Base-by-base conservation (phyloP, 2,888 invertebrate species). In the Schizaphis graminum region DNA sequence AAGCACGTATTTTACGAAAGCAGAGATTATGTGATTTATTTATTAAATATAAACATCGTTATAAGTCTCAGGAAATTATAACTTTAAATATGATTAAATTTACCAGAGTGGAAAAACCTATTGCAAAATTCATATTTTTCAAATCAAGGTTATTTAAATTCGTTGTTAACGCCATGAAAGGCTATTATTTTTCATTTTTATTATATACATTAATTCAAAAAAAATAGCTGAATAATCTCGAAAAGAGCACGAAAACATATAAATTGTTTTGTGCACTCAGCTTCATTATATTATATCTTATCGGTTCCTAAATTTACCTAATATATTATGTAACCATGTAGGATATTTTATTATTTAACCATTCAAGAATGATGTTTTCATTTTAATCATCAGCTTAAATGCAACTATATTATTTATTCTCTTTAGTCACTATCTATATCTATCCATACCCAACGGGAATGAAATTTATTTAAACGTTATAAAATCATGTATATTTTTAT, bases 71-170 rank as follows among this genome's bases (percentile, higher is more conserved):
- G 88, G 77, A 93, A 93, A 93, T 93, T 89, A 93, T 89, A 93
- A 93, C 92, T 93, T 89, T 61, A 89, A 93, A 94, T 67, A n/a
- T 91, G 94, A 94, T 91, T 91, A 91, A 94, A 91, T 91, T 86
- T n/a, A 67, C 26, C 53, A 67, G 61, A 53, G 86, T 87, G 86
- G 89, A 93, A 93, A 85, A 56, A 84, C 85, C 77, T 93, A 93
- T 89, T 85, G 89, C 93, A 26, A 93, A 85, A 57, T 90, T 57
- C 89, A 57, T 85, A 89, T 93, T 89, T 93, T 84, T 57, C 57
- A 47, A 93, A 93, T 93, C 44, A 84, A 84, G 56, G 84, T 93
- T 89, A 89, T 67, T 92, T 85, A 86, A 57, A 44, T 86, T 56
- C 47, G 57, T 57, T 47, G 28, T 85, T 47, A 24, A 49, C 90